A percentile compares a stretch with the other conserved stretches of the same genome.
Conservation (phyloP, 2,888 invertebrate genomes). For the Hirtodrosophila trivittata region DNA sequence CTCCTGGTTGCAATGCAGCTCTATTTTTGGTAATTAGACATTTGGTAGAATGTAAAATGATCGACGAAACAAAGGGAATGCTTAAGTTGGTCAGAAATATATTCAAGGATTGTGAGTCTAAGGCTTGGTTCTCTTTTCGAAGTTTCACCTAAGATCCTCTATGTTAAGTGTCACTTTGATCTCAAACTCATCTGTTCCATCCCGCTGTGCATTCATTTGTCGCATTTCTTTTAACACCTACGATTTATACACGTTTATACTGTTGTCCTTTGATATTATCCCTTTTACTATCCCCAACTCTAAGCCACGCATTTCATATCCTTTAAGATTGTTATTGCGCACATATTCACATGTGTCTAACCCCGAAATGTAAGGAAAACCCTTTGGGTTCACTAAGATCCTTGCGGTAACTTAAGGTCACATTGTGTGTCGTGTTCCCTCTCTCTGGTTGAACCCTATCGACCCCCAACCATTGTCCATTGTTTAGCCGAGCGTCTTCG, state of each 20-base stretch:
- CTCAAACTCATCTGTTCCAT: background rate
- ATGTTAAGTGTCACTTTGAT: background rate
- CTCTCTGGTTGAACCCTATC: conserved; percentile 5
- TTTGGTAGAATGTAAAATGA: conserved; percentile 15
- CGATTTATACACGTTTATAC: conserved; percentile 41
- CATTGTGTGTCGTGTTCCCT: conserved; percentile 39
- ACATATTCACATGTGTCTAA: too few species aligned
- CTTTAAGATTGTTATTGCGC: conserved; percentile 57
- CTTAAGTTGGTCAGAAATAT: background rate
- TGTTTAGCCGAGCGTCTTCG: conserved; percentile 33
- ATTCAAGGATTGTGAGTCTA: background rate
- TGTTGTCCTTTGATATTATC: conserved; percentile 26
- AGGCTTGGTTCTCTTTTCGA: background rate
- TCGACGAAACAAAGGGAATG: background rate
- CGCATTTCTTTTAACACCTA: conserved; percentile 60
- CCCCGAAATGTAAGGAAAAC: conserved; percentile 31
- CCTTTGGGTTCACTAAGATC: conserved; percentile 30
- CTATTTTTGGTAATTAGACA: conserved; percentile 38
- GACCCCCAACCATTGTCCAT: conserved; percentile 20
- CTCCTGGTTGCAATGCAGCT: conserved; percentile 7
- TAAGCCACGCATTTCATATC: conserved; percentile 6
- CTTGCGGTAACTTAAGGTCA: conserved; percentile 56
- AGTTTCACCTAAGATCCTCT: background rate
- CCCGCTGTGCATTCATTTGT: conserved; percentile 31
- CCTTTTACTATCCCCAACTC: conserved; percentile 9